These are phyloP conservation scores for Hirudo medicinalis DNA, from an alignment of 1,140 invertebrate genomes.

Conservation along the genomic window DNA sequence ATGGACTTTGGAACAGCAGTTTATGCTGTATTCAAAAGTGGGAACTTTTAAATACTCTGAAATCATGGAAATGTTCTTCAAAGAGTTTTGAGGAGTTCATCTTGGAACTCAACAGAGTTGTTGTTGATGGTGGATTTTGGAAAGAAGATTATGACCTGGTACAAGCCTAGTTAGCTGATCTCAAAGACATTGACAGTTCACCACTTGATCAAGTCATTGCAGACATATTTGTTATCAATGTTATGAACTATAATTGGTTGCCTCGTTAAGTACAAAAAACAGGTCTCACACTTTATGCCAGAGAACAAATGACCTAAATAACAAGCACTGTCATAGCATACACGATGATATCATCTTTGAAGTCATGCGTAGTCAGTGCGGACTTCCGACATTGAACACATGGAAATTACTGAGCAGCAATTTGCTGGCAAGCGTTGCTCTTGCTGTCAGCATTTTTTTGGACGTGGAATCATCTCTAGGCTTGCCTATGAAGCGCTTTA, in stretches of 20 bases:
- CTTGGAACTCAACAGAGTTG: constrained; percentile 21
- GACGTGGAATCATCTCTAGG: constrained; percentile 10
- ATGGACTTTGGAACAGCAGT: constrained; percentile 28
- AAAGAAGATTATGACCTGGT: constrained; percentile 24
- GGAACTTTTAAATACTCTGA: constrained; percentile 26
- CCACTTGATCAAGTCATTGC: background rate
- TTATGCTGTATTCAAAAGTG: constrained; percentile 26
- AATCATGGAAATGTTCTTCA: constrained; percentile 26
- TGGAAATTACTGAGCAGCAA: constrained; percentile 5
- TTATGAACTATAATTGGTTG: background rate
- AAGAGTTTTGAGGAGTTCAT: constrained; percentile 26
- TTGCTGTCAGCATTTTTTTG: constrained; percentile 16
- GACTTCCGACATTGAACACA: background rate
- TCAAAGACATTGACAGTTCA: constrained; percentile 24
- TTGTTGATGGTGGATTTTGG: constrained; percentile 26
- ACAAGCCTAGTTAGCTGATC: constrained; percentile 26
- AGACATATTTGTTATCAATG: no score
- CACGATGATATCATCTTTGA: constrained; percentile 1
- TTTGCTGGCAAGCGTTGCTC: constrained; percentile 3
- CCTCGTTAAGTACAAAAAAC: background rate
- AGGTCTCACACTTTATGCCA: constrained; percentile 14
- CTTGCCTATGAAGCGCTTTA: constrained; percentile 18
- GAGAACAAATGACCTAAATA: constrained; percentile 20
- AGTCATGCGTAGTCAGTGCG: background rate
- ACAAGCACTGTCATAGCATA: no score